phyloP scores from a whole-genome alignment of 2,888 invertebrate genomes.

The Elaeidobius kamerunicus region DNA sequence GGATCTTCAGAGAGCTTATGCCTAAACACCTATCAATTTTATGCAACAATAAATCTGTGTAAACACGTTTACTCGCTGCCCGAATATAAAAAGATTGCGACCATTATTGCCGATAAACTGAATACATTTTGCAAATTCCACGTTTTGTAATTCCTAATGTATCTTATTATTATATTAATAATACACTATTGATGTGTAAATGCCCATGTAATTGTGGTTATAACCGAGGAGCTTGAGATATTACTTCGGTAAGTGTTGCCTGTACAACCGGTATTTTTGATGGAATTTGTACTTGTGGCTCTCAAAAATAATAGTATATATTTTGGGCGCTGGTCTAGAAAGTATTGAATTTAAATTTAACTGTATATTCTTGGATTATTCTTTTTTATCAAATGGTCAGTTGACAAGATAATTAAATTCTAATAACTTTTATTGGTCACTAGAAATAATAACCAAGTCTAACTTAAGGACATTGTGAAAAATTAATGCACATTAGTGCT shows the following conservation, averaged over 20 bases:
- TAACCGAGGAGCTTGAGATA: neutral
- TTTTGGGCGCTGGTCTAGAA: neutral
- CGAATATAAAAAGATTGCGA: conserved; percentile 3
- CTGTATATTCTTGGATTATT: too few relatives aligned
- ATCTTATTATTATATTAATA: conserved; percentile 10
- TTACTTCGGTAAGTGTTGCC: conserved; percentile 8
- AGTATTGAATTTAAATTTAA: too few relatives aligned
- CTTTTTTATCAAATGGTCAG: too few relatives aligned
- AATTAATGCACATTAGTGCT: too few relatives aligned
- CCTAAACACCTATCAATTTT: conserved; percentile 11
- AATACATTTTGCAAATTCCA: conserved; percentile 12
- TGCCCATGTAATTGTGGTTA: conserved; percentile 4
- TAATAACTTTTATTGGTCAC: too few relatives aligned
- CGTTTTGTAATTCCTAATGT: conserved; percentile 8
- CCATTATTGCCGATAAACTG: conserved; percentile 11
- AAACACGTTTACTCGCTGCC: conserved; percentile 7
- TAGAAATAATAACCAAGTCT: too few relatives aligned
- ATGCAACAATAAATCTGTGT: conserved; percentile 14
- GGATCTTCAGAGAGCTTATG: neutral
- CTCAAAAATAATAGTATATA: neutral
- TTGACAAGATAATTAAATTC: too few relatives aligned
- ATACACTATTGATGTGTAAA: conserved; percentile 6
- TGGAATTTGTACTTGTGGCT: conserved; percentile 1
- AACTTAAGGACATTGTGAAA: too few relatives aligned
- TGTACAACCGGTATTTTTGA: neutral